Percentiles rank a stretch among this genome's conserved stretches.
Conservation (phyloP, 2,113 vertebrate genomes). For the Orycteropus afer region DNA sequence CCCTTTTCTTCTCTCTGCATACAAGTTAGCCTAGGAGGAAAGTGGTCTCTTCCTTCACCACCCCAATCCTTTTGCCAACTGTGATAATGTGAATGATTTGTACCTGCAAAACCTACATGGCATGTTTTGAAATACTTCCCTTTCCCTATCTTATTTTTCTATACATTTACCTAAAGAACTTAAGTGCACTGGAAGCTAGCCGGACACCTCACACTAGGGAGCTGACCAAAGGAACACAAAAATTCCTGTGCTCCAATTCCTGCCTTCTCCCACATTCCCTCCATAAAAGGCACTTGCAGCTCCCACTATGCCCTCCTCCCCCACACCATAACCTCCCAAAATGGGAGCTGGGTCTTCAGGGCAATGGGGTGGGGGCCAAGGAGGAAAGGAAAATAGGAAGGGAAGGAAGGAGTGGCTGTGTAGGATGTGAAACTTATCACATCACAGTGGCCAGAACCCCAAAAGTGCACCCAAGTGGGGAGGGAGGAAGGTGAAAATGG, state of each 20-base stretch:
- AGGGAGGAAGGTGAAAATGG: slow-evolving; percentile 77
- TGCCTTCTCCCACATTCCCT: slow-evolving; percentile 72
- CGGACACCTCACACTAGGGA: slow-evolving; percentile 62
- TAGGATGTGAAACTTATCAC: slow-evolving; percentile 78
- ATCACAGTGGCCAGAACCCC: slow-evolving; percentile 68
- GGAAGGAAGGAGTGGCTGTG: slow-evolving; percentile 74
- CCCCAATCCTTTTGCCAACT: slow-evolving; percentile 25
- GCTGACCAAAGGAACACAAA: background rate
- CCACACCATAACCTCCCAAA: slow-evolving; percentile 77
- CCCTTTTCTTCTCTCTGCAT: slow-evolving; percentile 57
- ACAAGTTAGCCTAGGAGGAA: slow-evolving; percentile 35
- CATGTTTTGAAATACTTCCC: slow-evolving; percentile 44
- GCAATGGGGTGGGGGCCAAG: slow-evolving; percentile 38
- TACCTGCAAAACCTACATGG: slow-evolving; percentile 52
- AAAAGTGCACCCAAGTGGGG: slow-evolving; percentile 71
- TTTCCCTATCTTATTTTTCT: slow-evolving; percentile 19
- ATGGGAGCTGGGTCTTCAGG: slow-evolving; percentile 77
- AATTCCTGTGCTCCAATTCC: slow-evolving; percentile 25
- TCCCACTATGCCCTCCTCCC: slow-evolving; percentile 77
- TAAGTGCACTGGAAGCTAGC: slow-evolving; percentile 32
- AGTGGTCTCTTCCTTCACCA: slow-evolving; percentile 25
- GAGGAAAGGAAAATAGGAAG: slow-evolving; percentile 58
- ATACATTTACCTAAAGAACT: slow-evolving; percentile 41
- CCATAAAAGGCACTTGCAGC: slow-evolving; percentile 71
- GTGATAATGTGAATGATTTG: background rate